phyloP scores from a whole-genome alignment of 2,113 vertebrate genomes.

The Theristicus caerulescens region DNA sequence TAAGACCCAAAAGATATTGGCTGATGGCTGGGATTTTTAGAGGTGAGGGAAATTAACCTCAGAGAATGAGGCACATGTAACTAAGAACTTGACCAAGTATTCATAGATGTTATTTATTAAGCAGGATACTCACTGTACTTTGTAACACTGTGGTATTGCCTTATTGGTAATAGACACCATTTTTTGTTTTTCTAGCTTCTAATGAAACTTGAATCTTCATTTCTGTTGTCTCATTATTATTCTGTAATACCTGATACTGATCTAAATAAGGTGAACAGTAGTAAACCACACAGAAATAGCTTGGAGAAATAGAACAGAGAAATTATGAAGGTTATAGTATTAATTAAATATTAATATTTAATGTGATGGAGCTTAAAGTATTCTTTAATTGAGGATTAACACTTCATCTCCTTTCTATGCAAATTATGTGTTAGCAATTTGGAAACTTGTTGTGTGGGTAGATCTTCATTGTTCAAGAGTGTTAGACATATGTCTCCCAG shows the following conservation, averaged over 20 bases:
- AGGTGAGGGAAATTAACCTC: neutral
- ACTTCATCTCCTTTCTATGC: neutral
- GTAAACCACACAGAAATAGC: neutral
- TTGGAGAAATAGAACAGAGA: neutral
- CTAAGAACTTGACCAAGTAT: neutral
- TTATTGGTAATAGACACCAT: neutral
- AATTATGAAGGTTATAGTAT: neutral
- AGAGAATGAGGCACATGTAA: neutral
- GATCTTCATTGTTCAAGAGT: neutral
- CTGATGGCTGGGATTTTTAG: neutral
- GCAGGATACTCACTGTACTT: neutral
- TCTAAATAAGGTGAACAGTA: neutral
- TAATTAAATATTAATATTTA: neutral
- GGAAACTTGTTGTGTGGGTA: neutral
- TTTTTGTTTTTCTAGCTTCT: neutral
- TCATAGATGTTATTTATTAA: neutral
- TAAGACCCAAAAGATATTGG: neutral
- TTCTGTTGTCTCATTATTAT: neutral
- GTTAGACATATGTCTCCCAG: neutral
- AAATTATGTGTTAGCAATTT: neutral
- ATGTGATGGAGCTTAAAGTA: neutral
- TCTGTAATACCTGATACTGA: neutral
- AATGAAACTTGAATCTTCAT: neutral
- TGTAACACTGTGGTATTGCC: neutral
- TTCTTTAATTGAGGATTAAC: neutral